Evolutionary conservation across 2,888 invertebrate species (phyloP).

Genomic region (Phragmatobia fuliginosa): DNA sequence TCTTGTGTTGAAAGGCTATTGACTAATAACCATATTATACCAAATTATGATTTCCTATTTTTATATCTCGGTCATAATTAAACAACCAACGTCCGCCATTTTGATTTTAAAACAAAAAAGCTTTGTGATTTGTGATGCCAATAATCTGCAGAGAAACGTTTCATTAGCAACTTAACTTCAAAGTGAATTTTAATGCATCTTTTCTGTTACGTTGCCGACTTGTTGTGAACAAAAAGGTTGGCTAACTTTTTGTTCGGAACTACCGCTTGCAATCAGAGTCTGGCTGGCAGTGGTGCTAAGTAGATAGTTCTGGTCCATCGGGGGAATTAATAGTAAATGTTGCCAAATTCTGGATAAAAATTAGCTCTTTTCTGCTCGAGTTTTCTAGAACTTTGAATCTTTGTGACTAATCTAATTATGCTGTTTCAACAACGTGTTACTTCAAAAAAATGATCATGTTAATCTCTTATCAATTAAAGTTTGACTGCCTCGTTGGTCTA

Average conservation of each 20-base stretch:
- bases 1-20: too few species aligned
- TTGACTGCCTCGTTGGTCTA: too few species aligned
- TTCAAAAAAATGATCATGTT: neutral
- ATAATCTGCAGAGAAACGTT: conserved; percentile 66
- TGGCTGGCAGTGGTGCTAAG: conserved; percentile 20
- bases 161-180: conserved; percentile 68
- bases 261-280: conserved; percentile 50
- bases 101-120: conserved; percentile 28
- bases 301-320: conserved; percentile 10
- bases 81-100: neutral
- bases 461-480: too few species aligned
- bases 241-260: conserved; percentile 46
- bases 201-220: conserved; percentile 60
- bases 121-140: conserved; percentile 57
- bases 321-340: conserved; percentile 8
- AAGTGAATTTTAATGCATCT: conserved; percentile 80
- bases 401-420: neutral
- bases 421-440: neutral
- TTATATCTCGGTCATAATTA: too few species aligned
- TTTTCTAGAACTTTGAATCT: neutral
- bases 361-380: neutral
- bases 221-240: conserved; percentile 59
- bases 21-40: neutral
- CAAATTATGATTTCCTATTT: too few species aligned
- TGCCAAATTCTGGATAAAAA: conserved; percentile 18